Evolutionary conservation across 1,140 invertebrate genomes (phyloP), one percentile per base, ranked within the genome.

Genomic region (Drosophila serrata): DNA sequence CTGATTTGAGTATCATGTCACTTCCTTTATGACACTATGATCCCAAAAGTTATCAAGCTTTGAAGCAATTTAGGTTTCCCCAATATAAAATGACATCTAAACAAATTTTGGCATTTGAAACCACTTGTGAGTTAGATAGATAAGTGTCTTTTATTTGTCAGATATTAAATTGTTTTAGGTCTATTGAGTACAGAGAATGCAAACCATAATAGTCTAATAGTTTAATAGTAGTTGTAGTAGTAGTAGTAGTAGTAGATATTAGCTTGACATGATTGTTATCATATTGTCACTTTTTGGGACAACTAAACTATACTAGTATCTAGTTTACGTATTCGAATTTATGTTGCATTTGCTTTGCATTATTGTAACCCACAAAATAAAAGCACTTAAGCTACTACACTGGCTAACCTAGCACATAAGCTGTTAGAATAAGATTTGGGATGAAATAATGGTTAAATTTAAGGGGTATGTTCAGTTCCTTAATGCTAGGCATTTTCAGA

Each of bases 1-100:
- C 46, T 57, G 53, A 35, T 43, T 46, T 27, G n/a, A 46, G 48
- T 12, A 24, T 33, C 17, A 68, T 49, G 64, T 33, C 17, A 33
- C 29, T 51, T 51, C 17, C 29, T 51, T 17, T 22, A 13, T 19
- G 19, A 51, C 17, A 49, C 29, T 33, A 22, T 19, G 29, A 15
- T 13, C 17, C 29, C 31, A 4, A 31, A 15, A 19, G 3, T 3
- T 31, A 7, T 31, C 0, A 7, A 4, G 33, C 1, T 13, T 17
- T 13, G 0, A 19, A 51, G 48, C 11, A 17, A 11, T 15, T 11
- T 8, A n/a, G 3, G 6, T 22, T 45, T 22, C 2, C 0, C 15
- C 15, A n/a, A 15, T 7, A 39, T 1, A 39, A 39, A 15, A 37
- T 2, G 4, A 24, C 4, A 24, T 24, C 24, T 2, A 4, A 24